Conservation (phyloP, 2,888 invertebrate species). For the Apotomis betuletana region DNA sequence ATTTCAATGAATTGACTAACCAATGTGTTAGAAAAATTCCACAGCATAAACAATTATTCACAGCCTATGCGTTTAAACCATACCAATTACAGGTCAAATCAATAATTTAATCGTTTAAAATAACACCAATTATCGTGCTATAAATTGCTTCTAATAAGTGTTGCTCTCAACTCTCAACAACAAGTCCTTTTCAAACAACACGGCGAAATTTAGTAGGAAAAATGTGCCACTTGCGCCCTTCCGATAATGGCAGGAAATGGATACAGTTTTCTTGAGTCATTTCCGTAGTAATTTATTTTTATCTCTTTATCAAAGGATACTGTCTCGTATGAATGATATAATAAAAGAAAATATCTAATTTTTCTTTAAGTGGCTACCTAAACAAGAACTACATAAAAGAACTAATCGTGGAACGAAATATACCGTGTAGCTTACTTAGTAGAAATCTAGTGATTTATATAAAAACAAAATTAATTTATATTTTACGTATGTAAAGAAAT, state of each 20-base stretch:
- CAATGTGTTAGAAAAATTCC: not conserved
- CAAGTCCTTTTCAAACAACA: not conserved
- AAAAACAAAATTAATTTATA: too few relatives aligned
- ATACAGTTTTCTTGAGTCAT: not conserved
- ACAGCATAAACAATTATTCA: not conserved
- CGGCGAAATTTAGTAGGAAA: not conserved
- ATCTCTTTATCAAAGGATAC: too few relatives aligned
- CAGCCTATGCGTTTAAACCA: not conserved
- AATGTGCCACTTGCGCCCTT: not conserved
- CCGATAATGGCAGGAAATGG: not conserved
- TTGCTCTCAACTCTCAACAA: not conserved
- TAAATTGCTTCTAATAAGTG: conserved; percentile 15
- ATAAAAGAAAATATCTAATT: too few relatives aligned
- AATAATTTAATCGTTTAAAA: conserved; percentile 12
- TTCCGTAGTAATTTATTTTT: not conserved
- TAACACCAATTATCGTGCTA: conserved; percentile 12
- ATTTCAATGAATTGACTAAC: not conserved
- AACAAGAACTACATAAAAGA: too few relatives aligned
- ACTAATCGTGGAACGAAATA: too few relatives aligned
- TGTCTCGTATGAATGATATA: too few relatives aligned
- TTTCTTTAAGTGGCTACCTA: too few relatives aligned
- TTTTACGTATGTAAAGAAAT: too few relatives aligned
- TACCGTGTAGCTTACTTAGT: too few relatives aligned
- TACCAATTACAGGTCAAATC: conserved; percentile 1
- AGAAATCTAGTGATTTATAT: too few relatives aligned